Evolutionary conservation across 2,113 vertebrate species (phyloP).

Genomic region (Cololabis saira): DNA sequence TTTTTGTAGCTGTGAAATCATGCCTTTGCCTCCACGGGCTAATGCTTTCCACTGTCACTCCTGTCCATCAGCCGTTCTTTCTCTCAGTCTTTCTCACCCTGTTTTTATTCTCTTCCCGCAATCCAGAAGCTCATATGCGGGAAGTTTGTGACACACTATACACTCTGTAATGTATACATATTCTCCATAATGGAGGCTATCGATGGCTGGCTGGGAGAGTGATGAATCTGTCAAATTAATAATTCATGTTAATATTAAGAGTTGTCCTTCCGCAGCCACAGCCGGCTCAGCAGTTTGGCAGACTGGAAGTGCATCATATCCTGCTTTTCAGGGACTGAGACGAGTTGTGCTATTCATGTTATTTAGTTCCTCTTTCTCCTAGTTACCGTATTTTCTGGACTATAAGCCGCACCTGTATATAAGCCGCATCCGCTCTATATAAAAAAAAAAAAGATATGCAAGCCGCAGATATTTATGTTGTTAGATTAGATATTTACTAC

Average conservation of each 20-base stretch:
- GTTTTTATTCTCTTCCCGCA: conserved; percentile 66
- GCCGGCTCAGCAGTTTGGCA: conserved; percentile 50
- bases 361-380: background rate
- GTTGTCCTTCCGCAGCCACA: conserved; percentile 37
- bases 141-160: conserved; percentile 81
- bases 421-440: too few species aligned
- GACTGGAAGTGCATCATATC: background rate
- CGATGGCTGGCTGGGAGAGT: conserved; percentile 67
- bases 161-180: conserved; percentile 81
- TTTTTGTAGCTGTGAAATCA: conserved; percentile 10
- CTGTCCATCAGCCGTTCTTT: conserved; percentile 37
- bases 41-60: conserved; percentile 46
- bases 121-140: conserved; percentile 59
- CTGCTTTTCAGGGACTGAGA: too few species aligned
- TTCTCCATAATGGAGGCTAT: conserved; percentile 72
- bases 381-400: too few species aligned
- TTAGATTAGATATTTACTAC: too few species aligned
- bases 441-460: too few species aligned
- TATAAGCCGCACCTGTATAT: too few species aligned
- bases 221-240: conserved; percentile 76
- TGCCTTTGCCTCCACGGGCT: conserved; percentile 19
- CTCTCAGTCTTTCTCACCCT: conserved; percentile 23
- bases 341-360: too few species aligned
- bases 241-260: conserved; percentile 73
- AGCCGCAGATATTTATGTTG: too few species aligned